Percentiles rank a stretch among this genome's conserved stretches.
Evolutionary conservation across 1,140 invertebrate species (phyloP).

Genomic region (Asbolus verrucosus): DNA sequence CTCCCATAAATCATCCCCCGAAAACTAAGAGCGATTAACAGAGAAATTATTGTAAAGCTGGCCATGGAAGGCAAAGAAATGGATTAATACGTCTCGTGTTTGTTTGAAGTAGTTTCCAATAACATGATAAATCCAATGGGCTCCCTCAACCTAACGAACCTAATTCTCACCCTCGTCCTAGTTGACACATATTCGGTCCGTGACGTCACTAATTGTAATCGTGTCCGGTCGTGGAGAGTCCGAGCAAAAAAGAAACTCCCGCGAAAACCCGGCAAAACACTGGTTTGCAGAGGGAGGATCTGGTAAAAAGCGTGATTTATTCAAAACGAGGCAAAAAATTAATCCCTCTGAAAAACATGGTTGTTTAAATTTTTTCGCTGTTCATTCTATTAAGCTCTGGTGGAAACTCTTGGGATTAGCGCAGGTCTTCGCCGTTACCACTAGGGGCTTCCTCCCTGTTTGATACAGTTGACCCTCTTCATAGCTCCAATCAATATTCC

Average conservation of each 20-base stretch:
- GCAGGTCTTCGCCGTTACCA: slow-evolving; percentile 15
- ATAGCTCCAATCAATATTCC: slow-evolving; percentile 20
- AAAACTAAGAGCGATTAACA: slow-evolving; percentile 9
- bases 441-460: slow-evolving; percentile 21
- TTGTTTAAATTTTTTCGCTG: slow-evolving; percentile 34
- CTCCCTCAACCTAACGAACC: slow-evolving; percentile 47
- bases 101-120: slow-evolving; percentile 50
- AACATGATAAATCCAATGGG: slow-evolving; percentile 46
- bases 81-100: slow-evolving; percentile 40
- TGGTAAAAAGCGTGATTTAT: slow-evolving; percentile 26
- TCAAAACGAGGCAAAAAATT: slow-evolving; percentile 23
- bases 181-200: slow-evolving; percentile 48
- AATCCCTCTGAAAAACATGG: not conserved
- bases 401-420: slow-evolving; percentile 19
- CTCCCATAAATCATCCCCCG: slow-evolving; percentile 16
- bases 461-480: slow-evolving; percentile 29
- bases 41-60: not conserved
- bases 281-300: too few relatives aligned
- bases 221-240: slow-evolving; percentile 22
- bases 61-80: slow-evolving; percentile 20
- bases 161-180: slow-evolving; percentile 47
- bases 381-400: slow-evolving; percentile 18
- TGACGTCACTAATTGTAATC: slow-evolving; percentile 51
- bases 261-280: too few relatives aligned
- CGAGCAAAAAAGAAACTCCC: too few relatives aligned